Conservation (phyloP, 2,113 vertebrate genomes). For the Excalfactoria chinensis region DNA sequence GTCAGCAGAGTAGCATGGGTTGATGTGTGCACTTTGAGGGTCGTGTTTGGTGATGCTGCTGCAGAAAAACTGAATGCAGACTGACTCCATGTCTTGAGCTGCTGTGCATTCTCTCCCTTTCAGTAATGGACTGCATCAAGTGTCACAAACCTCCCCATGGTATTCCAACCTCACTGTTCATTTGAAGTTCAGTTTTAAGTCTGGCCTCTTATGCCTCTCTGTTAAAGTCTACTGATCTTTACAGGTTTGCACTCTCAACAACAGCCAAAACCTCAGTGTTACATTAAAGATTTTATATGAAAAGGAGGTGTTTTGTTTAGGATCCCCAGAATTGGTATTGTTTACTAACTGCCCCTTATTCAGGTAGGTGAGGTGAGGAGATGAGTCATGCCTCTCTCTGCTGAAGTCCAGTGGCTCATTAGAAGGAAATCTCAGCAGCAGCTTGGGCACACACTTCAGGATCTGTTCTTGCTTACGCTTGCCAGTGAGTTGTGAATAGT, state of each 20-base stretch:
- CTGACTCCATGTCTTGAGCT: neutral
- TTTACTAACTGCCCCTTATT: neutral
- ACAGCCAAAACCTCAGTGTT: neutral
- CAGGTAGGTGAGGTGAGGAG: neutral
- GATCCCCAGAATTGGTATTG: neutral
- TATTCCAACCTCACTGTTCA: neutral
- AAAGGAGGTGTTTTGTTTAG: neutral
- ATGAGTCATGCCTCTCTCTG: neutral
- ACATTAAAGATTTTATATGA: neutral
- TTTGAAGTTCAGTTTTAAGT: neutral
- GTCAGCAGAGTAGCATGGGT: neutral
- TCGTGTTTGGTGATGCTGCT: accelerated
- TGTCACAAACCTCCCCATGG: neutral
- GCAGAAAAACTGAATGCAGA: neutral
- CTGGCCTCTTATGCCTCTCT: neutral
- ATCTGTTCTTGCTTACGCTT: neutral
- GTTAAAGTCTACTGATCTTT: neutral
- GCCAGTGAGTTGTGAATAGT: neutral
- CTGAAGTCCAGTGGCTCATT: neutral
- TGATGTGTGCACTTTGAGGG: neutral
- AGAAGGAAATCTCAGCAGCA: neutral
- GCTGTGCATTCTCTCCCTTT: neutral
- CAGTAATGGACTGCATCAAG: neutral
- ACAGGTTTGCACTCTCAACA: neutral
- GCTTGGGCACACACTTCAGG: neutral